A percentile compares a stretch with the other conserved stretches of the same genome.
Conservation (phyloP, 2,113 vertebrate species). For the Macrotus californicus region DNA sequence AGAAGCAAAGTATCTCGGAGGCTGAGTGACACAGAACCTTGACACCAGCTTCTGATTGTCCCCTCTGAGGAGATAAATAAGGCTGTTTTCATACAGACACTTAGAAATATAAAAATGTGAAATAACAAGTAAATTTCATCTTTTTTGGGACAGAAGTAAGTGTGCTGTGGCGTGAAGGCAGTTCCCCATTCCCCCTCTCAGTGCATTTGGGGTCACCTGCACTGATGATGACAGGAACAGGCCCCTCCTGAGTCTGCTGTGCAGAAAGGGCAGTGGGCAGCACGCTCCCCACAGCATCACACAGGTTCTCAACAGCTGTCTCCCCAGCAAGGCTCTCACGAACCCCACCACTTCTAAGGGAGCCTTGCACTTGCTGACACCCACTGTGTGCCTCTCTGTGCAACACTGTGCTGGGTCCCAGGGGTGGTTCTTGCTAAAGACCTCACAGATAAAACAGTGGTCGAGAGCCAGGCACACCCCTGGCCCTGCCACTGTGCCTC, state of each 20-base stretch:
- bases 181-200: not conserved
- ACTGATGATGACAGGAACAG: fast-evolving
- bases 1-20: not conserved
- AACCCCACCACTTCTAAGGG: not conserved
- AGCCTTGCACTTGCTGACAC: not conserved
- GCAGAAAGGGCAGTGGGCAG: not conserved
- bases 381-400: not conserved
- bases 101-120: not conserved
- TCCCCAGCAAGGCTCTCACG: not conserved
- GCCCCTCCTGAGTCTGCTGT: not conserved
- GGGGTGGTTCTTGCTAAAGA: not conserved
- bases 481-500: not conserved
- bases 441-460: not conserved
- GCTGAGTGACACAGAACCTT: not conserved
- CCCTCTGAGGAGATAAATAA: not conserved
- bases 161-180: not conserved
- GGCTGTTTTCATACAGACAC: not conserved
- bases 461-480: too few species aligned
- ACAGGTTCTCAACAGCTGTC: fast-evolving
- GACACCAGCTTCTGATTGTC: not conserved
- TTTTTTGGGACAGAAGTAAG: not conserved
- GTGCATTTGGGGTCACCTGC: not conserved
- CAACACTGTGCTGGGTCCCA: not conserved
- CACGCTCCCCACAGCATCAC: not conserved
- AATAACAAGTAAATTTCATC: not conserved